Percentiles rank a stretch among this genome's conserved stretches.
Conservation (phyloP, 2,113 vertebrate species). For the Amphiprion ocellaris region DNA sequence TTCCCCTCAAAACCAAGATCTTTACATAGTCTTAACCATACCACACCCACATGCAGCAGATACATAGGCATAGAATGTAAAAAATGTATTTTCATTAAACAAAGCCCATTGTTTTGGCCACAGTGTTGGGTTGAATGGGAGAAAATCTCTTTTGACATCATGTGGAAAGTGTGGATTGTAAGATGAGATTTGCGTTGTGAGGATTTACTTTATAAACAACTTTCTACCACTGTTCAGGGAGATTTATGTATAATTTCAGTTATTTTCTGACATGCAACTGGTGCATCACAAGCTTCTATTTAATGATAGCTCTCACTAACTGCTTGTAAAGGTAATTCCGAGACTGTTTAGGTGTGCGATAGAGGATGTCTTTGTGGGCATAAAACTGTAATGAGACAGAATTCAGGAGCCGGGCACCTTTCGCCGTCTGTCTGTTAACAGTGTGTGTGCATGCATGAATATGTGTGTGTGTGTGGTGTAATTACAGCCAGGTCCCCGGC, state of each 20-base stretch:
- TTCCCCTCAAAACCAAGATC: no score
- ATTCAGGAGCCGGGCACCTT: slow-evolving; percentile 64
- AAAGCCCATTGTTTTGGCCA: no score
- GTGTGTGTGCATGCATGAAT: slow-evolving; percentile 56
- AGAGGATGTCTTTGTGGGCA: slow-evolving; percentile 41
- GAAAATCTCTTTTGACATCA: no score
- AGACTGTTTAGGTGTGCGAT: slow-evolving; percentile 36
- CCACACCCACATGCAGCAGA: no score
- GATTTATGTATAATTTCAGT: neutral
- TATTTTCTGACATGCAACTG: no score
- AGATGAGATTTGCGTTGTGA: neutral
- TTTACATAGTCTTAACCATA: no score
- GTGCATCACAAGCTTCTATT: neutral
- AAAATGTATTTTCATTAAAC: no score
- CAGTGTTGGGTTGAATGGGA: no score
- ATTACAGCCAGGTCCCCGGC: slow-evolving; percentile 82
- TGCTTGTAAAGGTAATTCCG: slow-evolving; percentile 14
- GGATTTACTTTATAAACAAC: neutral
- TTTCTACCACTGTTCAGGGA: neutral
- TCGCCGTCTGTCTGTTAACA: slow-evolving; percentile 67
- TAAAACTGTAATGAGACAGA: slow-evolving; percentile 56
- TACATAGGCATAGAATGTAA: no score
- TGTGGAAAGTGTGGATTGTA: no score
- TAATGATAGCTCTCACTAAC: neutral
- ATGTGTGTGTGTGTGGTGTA: slow-evolving; percentile 71